phyloP scores from a whole-genome alignment of 2,113 vertebrate species.

The Zapus hudsonius region DNA sequence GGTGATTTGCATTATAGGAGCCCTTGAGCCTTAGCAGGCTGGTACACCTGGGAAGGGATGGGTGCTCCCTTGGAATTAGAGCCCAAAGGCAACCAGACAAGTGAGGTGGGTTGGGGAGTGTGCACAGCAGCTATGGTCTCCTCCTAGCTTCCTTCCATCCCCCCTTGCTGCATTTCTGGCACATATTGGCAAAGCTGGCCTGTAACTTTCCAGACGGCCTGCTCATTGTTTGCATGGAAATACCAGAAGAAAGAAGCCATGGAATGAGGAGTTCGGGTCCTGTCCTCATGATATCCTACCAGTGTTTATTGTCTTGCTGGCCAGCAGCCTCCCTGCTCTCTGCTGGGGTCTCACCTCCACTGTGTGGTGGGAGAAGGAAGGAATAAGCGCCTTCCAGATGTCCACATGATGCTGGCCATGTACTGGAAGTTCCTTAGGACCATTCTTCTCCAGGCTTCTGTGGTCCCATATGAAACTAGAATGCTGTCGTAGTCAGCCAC shows the following conservation, averaged over 20 bases:
- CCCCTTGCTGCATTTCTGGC: conserved; percentile 74
- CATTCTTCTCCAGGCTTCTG: background rate
- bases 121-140: conserved; percentile 33
- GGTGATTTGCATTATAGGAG: background rate
- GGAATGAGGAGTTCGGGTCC: conserved; percentile 66
- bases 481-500: no score
- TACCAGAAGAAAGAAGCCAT: conserved; percentile 67
- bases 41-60: background rate
- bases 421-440: background rate
- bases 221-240: conserved; percentile 64
- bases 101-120: background rate
- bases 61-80: background rate
- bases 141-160: conserved; percentile 61
- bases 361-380: background rate
- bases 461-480: background rate
- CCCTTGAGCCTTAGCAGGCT: background rate
- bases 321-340: background rate
- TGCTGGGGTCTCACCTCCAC: background rate
- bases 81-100: conserved; percentile 33
- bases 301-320: conserved; percentile 36
- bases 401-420: background rate
- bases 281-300: conserved; percentile 57
- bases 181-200: conserved; percentile 46
- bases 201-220: conserved; percentile 76
- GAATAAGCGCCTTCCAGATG: background rate